Evolutionary conservation across 1,140 invertebrate genomes (phyloP), one percentile per base, ranked within the genome.

Genomic region (Teleopsis dalmanni): DNA sequence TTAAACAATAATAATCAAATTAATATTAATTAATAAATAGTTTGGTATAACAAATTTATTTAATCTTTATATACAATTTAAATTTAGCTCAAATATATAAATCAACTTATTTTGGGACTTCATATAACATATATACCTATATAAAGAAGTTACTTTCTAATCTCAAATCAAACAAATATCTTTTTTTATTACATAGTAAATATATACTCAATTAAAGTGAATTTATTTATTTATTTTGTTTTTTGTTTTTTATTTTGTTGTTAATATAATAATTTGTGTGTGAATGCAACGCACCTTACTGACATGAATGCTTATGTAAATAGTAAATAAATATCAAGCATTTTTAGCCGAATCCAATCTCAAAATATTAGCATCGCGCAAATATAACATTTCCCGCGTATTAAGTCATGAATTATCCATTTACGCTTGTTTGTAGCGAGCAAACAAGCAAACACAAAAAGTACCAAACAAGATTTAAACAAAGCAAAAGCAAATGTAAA

Each of bases 341-440:
- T 47, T 48, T 56, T 60, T 55, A 54, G 51, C 36, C 57, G 42
- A 53, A 48, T 52, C 54, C 35, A 53, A 54, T 59, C 56, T 54
- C 57, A 59, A 64, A 52, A 38, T 58, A 58, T 63, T 63, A 52
- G 55, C 48, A 37, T 29, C 38, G 37, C 57, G 54, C 56, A 59
- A 59, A 59, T 49, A 48, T 48, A 48, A 33, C 47, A 40, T 48
- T 48, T 48, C 47, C 25, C 47, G 47, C 26, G 47, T 48, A 48
- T 48, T 48, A 48, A 48, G 47, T 48, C 47, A 48, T 48, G 47
- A 48, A 48, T 48, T 48, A 48, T 48, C 47, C 47, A 48, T 48
- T 48, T 48, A 37, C 34, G 46, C 35, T 47, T 47, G 34, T 47
- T 47, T 47, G 46, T 47, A 47, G 45, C 45, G 14, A 34, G 44